Base-by-base conservation (phyloP, 2,113 vertebrate genomes). In the Colaptes auratus region DNA sequence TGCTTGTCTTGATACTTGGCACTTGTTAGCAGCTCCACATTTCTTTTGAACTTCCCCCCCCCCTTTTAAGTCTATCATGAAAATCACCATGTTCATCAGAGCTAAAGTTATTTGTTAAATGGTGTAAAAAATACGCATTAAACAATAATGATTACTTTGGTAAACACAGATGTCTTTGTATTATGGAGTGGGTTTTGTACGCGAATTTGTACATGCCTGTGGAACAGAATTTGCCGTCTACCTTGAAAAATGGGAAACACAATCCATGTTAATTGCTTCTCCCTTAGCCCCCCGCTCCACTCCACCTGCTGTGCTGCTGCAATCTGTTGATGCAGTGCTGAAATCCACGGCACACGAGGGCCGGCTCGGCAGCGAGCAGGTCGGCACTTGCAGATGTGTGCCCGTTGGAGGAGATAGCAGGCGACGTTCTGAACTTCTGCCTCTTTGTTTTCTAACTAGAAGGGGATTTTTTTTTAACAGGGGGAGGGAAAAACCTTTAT, bases 61-160 rank as follows among this genome's bases (percentile, higher is more conserved):
- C 33, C 69, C 74, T 82, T 75, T n/a, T 14, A 81, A 91, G 52
- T 88, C 90, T 69, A 52, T 96, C 83, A 27, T 82, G 89, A 77
- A 95, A 96, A 95, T 93, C 86, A 78, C 73, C 85, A 74, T 93
- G 88, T 90, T 96, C 92, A 95, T 93, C 88, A 92, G 94, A 97
- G 96, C 95, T 94, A 84, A 90, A 94, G 86, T 95, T 96, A 97
- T 96, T 91, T 93, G 95, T 94, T 97, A 96, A 97, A 96, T 96
- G 94, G 90, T 91, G 88, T 94, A 95, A 97, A 95, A 96, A 93
- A 90, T 89, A 64, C 1, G 28, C 82, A 87, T 97, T 93, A 90
- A 95, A 88, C 86, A 94, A 81, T 93, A 94, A 97, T 86, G 71
- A 95, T 95, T 88, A 86, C 94, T 88, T 94, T 94, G 87, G 94